Percentiles rank a stretch among this genome's conserved stretches.
Conservation (phyloP, 1,140 invertebrate genomes). For the Lerema accius region DNA sequence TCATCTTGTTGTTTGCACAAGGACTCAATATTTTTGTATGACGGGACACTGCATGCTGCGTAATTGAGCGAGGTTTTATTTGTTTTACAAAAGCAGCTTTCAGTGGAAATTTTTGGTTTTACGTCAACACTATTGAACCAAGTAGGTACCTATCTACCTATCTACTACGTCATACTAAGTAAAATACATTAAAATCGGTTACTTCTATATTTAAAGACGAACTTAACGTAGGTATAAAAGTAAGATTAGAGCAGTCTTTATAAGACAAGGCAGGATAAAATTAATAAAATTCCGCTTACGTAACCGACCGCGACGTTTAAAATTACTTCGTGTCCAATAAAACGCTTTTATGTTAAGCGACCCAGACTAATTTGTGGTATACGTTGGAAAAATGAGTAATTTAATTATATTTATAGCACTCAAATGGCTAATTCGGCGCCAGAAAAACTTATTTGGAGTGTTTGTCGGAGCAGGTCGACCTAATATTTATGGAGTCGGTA, state of each 20-base stretch:
- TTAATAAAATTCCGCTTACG: slow-evolving; percentile 3
- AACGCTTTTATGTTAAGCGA: slow-evolving; percentile 34
- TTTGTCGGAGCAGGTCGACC: slow-evolving; percentile 10
- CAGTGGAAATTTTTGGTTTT: no score
- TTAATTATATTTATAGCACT: slow-evolving; percentile 13
- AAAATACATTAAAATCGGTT: no score
- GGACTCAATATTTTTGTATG: not conserved
- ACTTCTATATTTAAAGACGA: no score
- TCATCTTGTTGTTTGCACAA: not conserved
- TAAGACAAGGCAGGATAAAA: not conserved
- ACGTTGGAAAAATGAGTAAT: slow-evolving; percentile 9
- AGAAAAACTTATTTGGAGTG: slow-evolving; percentile 13
- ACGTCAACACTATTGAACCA: no score
- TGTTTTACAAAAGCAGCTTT: no score
- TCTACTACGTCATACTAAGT: no score
- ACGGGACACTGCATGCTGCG: not conserved
- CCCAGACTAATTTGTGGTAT: slow-evolving; percentile 36
- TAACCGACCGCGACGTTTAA: not conserved
- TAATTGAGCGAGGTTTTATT: not conserved
- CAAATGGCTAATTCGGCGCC: slow-evolving; percentile 31
- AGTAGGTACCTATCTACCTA: no score
- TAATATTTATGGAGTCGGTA: slow-evolving; percentile 20
- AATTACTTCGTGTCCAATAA: slow-evolving; percentile 1
- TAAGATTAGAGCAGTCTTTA: not conserved
- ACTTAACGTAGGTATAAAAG: not conserved